Evolutionary conservation across 2,888 invertebrate genomes (phyloP), one percentile per base, ranked within the genome.

Genomic region (Andricus quercusramuli): DNA sequence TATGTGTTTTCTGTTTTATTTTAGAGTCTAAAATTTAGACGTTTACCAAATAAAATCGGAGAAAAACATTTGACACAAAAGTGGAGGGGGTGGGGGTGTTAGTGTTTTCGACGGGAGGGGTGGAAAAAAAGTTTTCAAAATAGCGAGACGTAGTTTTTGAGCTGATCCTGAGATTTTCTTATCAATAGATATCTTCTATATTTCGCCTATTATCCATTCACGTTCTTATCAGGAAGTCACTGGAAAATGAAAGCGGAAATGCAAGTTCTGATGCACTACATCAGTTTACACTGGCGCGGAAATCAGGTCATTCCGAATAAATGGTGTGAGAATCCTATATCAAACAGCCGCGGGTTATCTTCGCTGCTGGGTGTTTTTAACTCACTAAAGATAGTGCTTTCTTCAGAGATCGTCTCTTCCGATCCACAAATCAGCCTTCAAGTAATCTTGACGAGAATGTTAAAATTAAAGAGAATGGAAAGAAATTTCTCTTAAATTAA

Each of bases 231-330:
- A n/a, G 56, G n/a, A n/a, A 11, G n/a, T 56, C 5, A 11, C 22
- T 70, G 20, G 20, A 51, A 47, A 70, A 29, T 22, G 29, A 51
- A 51, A 70, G 29, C 51, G 70, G 47, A 70, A 51, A 70, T 70
- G 51, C 68, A 47, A 70, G 70, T 51, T n/a, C 29, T 47, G 51
- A 51, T n/a, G 70, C 29, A 32, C 51, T 67, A 44, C 44, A 51
- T 70, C 32, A 11, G n/a, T 51, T 70, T 70, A 70, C 51, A 29
- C 11, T 29, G 51, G 11, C 32, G n/a, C 29, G 17, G 51, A 70
- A 70, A 70, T 70, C 51, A 70, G 70, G 70, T 70, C 70, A 47
- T 70, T 70, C 51, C 70, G 32, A 8, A 25, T 70, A 70, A 70
- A 70, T 47, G 47, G 47, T 17, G 44, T 9, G 25, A 47, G 68